Evolutionary conservation across 2,797 vertebrate genomes (phyloP), one percentile per base, ranked within the genome.

Genomic region (Chelidonichthys spinosus): DNA sequence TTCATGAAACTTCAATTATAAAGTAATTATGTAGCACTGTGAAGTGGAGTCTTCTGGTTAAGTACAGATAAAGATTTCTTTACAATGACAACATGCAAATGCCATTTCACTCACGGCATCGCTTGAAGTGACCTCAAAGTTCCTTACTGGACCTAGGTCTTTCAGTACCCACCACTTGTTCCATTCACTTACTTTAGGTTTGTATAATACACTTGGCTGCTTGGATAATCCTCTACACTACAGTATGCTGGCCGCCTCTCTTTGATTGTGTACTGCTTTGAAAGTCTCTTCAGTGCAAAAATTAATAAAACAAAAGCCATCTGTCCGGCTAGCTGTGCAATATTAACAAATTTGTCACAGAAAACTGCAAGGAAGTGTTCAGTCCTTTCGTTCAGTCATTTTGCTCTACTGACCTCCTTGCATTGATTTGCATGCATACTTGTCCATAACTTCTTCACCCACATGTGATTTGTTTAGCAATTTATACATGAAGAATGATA

Each of bases 131-230:
- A 53, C 58, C 40, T 61, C 4, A 58, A 42, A 60, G 63, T 58
- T 74, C 56, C 46, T 72, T 15, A 40, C 35, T 46, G 44, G 35
- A 68, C 39, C 14, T 15, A 50, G 11, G 44, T 33, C 44, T 25
- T 76, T 25, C 7, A 53, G 44, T 71, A 59, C 25, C 56, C 42
- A 47, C 33, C 14, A 63, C 25, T 44, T 37, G 42, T 40, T 76
- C 72, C 15, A 63, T 63, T 69, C 61, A 69, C 54, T 59, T 10
- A 36, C 40, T 54, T 63, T 33, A 46, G 33, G 42, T 76, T 44
- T 69, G 36, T 44, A 46, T 67, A 56, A 73, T 32, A 47, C 55
- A 74, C 78, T 56, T 74, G 50, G 44, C 55, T 72, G 70, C 49
- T 33, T 42, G 49, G 59, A 72, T 74, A 74, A 78, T 72, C 71